Base-by-base conservation (phyloP, 2,113 vertebrate genomes). In the Oceanodroma tethys region DNA sequence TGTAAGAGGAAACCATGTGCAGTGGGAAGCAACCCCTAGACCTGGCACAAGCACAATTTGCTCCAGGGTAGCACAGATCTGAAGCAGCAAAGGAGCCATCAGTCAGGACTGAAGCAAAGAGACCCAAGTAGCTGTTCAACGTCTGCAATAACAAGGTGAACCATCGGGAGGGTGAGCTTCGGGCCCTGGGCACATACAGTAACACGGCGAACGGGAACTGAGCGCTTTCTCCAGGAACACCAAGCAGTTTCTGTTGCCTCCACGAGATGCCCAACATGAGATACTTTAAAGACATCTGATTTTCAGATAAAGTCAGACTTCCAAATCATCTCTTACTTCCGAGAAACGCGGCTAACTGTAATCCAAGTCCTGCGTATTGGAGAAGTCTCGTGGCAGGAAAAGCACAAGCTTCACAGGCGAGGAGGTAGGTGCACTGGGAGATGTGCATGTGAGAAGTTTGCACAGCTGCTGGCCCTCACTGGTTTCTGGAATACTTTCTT, bases 391-490 rank as follows among this genome's bases (percentile, higher is more conserved):
- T 43, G 53, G 60, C 73, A 86, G 43, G 19, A 55, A 88, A 71
- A 58, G 30, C 76, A 52, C 34, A 72, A 12, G 38, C 68, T 48
- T 87, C 40, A 36, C 27, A 52, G 60, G 83, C 26, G 0, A 91
- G 56, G 80, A 95, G 83, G 72, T 27, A 76, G 86, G 48, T 25
- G 81, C 59, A 16, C 32, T 50, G 40, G 48, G 60, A 87, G 81
- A 87, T 47, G 40, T 34, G 40, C 29, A 14, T 43, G 73, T 72
- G 93, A 95, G 81, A 75, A 87, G 89, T 76, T 6, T 91, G 89
- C 95, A 90, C 91, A 97, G 96, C 93, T 94, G 96, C 73, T 80
- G 86, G 67, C 81, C 80, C 92, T 92, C 92, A 78, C 53, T 73
- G 74, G n/a, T 58, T 78, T 90, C 75, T 76, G 86, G 80, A 84